These are phyloP conservation scores for Neodontobutis hainanensis DNA, from an alignment of 2,113 vertebrate species.

Conservation along the genomic window DNA sequence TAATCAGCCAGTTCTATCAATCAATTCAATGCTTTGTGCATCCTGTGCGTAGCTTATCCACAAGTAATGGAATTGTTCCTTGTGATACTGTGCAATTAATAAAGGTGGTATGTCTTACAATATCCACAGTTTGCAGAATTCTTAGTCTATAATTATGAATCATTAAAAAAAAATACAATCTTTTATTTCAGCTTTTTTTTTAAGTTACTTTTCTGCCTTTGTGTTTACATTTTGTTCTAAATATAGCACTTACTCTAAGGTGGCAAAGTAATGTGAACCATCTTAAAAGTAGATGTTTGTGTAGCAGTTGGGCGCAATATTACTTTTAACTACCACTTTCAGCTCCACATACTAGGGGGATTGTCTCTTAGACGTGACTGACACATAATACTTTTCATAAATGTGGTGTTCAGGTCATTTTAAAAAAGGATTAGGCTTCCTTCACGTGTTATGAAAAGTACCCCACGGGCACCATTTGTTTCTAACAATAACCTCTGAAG, in stretches of 20 bases:
- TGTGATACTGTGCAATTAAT: slow-evolving; percentile 98
- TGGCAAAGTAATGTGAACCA: no score
- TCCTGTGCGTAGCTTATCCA: slow-evolving; percentile 94
- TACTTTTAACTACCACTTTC: no score
- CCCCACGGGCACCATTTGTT: slow-evolving; percentile 57
- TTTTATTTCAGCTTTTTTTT: no score
- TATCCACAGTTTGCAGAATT: background rate
- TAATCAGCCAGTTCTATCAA: slow-evolving; percentile 83
- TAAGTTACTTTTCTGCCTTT: no score
- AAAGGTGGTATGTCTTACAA: slow-evolving; percentile 95
- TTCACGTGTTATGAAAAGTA: slow-evolving; percentile 43
- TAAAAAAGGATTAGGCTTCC: slow-evolving; percentile 34
- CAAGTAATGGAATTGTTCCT: slow-evolving; percentile 95
- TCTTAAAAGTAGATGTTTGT: no score
- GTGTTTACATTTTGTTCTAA: no score
- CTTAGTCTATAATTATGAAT: background rate
- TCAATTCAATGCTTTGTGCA: slow-evolving; percentile 93
- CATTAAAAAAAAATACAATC: no score
- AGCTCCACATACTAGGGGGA: background rate
- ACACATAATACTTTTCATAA: background rate
- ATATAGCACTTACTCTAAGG: no score
- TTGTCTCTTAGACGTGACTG: slow-evolving; percentile 9
- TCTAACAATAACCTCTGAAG: slow-evolving; percentile 71
- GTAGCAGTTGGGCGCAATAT: no score
- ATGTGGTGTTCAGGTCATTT: background rate